Percentiles rank a stretch among this genome's conserved stretches.
Conservation (phyloP, 2,888 invertebrate species). For the Cantharis rustica region DNA sequence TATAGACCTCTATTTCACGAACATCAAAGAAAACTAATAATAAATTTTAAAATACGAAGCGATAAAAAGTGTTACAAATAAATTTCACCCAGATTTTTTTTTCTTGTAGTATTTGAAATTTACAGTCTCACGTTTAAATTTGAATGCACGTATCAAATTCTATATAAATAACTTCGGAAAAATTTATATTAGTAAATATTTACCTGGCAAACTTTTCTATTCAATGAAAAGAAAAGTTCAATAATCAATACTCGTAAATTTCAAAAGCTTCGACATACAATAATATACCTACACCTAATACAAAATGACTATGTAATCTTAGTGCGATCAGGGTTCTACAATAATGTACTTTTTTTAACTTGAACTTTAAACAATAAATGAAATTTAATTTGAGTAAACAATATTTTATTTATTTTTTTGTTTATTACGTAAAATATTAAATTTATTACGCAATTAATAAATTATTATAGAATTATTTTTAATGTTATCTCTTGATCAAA, state of each 20-base stretch:
- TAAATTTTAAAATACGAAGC: background rate
- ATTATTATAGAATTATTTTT: background rate
- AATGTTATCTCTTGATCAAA: background rate
- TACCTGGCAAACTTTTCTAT: background rate
- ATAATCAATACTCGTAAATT: conserved; percentile 1
- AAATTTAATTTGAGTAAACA: background rate
- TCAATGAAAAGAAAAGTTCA: background rate
- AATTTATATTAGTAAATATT: background rate
- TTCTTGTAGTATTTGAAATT: background rate
- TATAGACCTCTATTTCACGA: background rate
- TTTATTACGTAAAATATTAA: no score
- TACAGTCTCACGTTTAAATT: background rate
- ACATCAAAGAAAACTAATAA: background rate
- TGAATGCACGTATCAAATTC: background rate
- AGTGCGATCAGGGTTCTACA: background rate
- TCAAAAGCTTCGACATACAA: background rate
- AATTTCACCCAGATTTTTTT: background rate
- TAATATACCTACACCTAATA: background rate
- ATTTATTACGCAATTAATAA: no score
- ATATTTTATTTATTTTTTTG: background rate
- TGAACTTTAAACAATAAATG: background rate
- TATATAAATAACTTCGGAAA: background rate
- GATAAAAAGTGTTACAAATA: background rate
- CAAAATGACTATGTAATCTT: background rate
- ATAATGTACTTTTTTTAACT: background rate